Percentiles rank a stretch among this genome's conserved stretches.
Conservation (phyloP, 2,888 invertebrate species). For the Deroplatys truncata region DNA sequence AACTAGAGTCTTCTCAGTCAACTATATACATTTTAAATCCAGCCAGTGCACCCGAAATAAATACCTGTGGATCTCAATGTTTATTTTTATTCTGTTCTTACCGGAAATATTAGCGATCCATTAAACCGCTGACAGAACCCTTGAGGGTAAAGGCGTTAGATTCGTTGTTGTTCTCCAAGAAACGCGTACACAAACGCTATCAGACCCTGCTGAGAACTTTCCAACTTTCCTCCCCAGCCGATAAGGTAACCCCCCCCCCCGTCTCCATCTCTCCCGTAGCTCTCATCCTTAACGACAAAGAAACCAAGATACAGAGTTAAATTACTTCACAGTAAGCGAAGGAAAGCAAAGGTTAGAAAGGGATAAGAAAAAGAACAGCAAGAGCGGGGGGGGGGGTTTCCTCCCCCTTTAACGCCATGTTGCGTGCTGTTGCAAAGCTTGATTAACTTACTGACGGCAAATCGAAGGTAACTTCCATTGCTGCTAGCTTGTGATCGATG, state of each 20-base stretch:
- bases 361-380: not conserved
- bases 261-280: not conserved
- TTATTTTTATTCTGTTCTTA: too few species aligned
- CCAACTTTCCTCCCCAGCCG: not conserved
- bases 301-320: constrained; percentile 13
- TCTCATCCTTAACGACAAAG: constrained; percentile 3
- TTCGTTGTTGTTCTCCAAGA: not conserved
- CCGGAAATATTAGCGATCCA: too few species aligned
- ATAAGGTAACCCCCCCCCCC: not conserved
- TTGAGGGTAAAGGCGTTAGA: not conserved
- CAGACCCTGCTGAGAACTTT: not conserved
- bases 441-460: not conserved
- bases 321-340: constrained; percentile 2
- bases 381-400: not conserved
- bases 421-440: not conserved
- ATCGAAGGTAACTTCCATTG: not conserved
- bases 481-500: not conserved
- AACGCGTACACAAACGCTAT: not conserved
- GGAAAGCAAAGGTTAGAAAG: not conserved
- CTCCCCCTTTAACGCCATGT: not conserved
- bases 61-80: too few species aligned
- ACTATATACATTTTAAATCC: too few species aligned
- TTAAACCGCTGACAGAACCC: too few species aligned
- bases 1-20: too few species aligned
- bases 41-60: too few species aligned